Base-by-base conservation (phyloP, 2,888 invertebrate species). In the Patella depressa region DNA sequence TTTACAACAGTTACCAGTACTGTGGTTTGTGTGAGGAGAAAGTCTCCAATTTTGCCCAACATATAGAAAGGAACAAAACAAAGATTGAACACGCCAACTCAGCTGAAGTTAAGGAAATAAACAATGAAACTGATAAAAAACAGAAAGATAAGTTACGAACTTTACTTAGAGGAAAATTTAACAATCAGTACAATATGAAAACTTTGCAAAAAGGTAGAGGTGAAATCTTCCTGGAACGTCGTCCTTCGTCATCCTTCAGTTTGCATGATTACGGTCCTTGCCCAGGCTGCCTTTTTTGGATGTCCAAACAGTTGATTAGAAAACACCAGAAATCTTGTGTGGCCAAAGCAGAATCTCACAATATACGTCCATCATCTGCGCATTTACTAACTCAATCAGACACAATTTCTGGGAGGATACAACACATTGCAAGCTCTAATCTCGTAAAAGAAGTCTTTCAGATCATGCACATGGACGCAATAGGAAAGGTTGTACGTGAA, bases 1-100 rank as follows among this genome's bases (percentile, higher is more conserved):
- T 65, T 65, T 65, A 65, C 19, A 65, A 65, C 65, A 65, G 65
- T 19, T 65, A 65, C 65, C 65, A 65, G 65, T 65, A 65, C 19
- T 65, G 65, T 65, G 19, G n/a, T 45, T 45, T 45, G 45, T 45
- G 45, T 45, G 45, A 45, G 45, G 45, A 45, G 45, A 45, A 45
- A 45, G 45, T 45, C 45, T 45, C 45, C 45, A 9, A 45, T 45
- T 45, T 45, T 45, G 45, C 45, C 45, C 45, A 45, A 45, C 45
- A 45, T 45, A 45, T 45, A 45, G 45, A 45, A 45, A 45, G 45
- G 45, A 45, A 45, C 45, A 45, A 45, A 45, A 45, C 45, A 45
- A 45, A 45, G 45, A 45, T 45, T 45, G 45, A 45, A 45, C 9
- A 45, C 45, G 45, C 45, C 45, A 45, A 45, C 45, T 45, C 45